phyloP scores from a whole-genome alignment of 1,140 invertebrate genomes.

The Archivesica marissinica region DNA sequence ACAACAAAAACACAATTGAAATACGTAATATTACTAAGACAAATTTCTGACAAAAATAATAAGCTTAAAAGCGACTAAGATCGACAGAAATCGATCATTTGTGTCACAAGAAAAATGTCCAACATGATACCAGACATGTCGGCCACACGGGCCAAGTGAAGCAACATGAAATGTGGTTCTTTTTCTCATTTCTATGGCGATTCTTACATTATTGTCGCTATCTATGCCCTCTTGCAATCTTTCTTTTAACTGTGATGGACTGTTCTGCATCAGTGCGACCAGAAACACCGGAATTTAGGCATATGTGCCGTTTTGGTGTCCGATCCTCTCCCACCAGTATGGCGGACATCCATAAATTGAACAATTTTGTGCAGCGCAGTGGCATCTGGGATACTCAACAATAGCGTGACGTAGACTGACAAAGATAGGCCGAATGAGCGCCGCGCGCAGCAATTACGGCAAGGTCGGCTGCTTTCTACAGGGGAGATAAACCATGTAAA shows the following conservation, averaged over 20 bases:
- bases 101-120: neutral
- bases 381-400: constrained; percentile 83
- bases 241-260: constrained; percentile 87
- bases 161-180: constrained; percentile 9
- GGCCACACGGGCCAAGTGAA: constrained; percentile 29
- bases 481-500: constrained; percentile 45
- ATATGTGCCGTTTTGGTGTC: constrained; percentile 79
- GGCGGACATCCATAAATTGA: constrained; percentile 84
- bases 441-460: constrained; percentile 44
- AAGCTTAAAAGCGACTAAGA: neutral
- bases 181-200: constrained; percentile 14
- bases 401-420: constrained; percentile 82
- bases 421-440: constrained; percentile 64
- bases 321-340: constrained; percentile 83
- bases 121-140: constrained; percentile 53
- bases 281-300: constrained; percentile 78
- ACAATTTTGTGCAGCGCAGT: constrained; percentile 79
- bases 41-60: constrained; percentile 74
- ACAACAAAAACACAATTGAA: too few relatives aligned
- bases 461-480: constrained; percentile 16
- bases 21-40: too few relatives aligned
- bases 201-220: constrained; percentile 88
- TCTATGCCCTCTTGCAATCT: constrained; percentile 87
- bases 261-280: constrained; percentile 86
- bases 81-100: neutral